Conservation (phyloP, 2,113 vertebrate genomes). For the Myxocyprinus asiaticus region DNA sequence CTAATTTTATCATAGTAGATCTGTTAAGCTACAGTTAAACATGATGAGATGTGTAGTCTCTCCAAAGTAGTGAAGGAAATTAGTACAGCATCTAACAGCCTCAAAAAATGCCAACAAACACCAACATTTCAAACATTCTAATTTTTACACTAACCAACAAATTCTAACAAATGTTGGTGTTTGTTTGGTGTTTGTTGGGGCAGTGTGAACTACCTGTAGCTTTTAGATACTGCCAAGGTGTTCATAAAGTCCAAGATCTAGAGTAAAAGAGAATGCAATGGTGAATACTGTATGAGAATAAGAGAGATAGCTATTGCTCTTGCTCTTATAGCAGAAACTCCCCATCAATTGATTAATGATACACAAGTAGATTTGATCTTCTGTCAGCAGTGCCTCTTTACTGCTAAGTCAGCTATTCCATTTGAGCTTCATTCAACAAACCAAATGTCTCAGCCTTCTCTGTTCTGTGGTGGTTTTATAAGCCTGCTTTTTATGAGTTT, state of each 20-base stretch:
- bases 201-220: too few species aligned
- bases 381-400: not conserved
- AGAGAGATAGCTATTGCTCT: not conserved
- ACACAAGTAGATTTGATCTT: not conserved
- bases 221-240: not conserved
- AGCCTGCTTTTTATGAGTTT: constrained; percentile 3
- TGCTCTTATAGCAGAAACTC: not conserved
- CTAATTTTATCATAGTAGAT: too few species aligned
- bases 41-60: too few species aligned
- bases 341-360: not conserved
- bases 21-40: too few species aligned
- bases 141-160: too few species aligned
- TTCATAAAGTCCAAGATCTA: not conserved
- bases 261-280: not conserved
- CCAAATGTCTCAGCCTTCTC: not conserved
- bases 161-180: too few species aligned
- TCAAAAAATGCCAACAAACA: too few species aligned
- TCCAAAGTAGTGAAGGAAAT: too few species aligned
- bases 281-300: not conserved
- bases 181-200: too few species aligned
- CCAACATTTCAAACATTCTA: too few species aligned
- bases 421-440: not conserved
- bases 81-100: too few species aligned
- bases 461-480: constrained; percentile 4
- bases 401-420: constrained; percentile 12